phyloP scores from a whole-genome alignment of 2,888 invertebrate genomes.

The Tryphoninae sp. region DNA sequence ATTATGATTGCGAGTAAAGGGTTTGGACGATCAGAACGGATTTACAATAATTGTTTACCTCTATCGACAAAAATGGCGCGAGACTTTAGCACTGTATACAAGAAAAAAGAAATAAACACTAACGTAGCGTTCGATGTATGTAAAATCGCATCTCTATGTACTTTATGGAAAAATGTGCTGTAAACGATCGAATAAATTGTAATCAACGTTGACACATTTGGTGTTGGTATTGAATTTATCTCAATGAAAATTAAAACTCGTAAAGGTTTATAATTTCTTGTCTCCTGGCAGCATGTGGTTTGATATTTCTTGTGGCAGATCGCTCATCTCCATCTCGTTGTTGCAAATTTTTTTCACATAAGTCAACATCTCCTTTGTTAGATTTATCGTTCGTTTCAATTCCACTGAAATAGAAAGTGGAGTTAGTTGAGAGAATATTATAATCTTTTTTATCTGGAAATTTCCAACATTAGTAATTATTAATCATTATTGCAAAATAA shows the following conservation, averaged over 20 bases:
- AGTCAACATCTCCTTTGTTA: constrained; percentile 63
- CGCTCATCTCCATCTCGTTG: constrained; percentile 58
- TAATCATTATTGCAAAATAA: too few species aligned
- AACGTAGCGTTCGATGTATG: constrained; percentile 63
- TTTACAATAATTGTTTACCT: constrained; percentile 49
- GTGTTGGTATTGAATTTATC: constrained; percentile 15
- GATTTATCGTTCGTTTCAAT: constrained; percentile 63
- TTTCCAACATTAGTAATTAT: too few species aligned
- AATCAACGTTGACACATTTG: constrained; percentile 52
- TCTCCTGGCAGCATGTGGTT: constrained; percentile 24
- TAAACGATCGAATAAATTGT: constrained; percentile 72
- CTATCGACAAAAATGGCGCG: constrained; percentile 31
- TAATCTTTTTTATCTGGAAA: too few species aligned
- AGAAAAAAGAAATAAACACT: constrained; percentile 9
- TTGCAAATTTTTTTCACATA: constrained; percentile 66
- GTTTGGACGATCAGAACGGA: constrained; percentile 34
- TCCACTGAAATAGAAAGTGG: constrained; percentile 54
- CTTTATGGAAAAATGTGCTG: constrained; percentile 71
- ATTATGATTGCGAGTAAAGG: constrained; percentile 7
- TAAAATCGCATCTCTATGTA: constrained; percentile 69
- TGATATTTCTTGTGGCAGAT: constrained; percentile 57
- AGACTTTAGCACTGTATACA: constrained; percentile 30
- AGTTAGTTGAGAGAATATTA: neutral
- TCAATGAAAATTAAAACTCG: neutral
- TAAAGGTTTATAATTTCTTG: neutral